Evolutionary conservation across 2,888 invertebrate genomes (phyloP), one percentile per base, ranked within the genome.

Genomic region (Diarsia rubi): DNA sequence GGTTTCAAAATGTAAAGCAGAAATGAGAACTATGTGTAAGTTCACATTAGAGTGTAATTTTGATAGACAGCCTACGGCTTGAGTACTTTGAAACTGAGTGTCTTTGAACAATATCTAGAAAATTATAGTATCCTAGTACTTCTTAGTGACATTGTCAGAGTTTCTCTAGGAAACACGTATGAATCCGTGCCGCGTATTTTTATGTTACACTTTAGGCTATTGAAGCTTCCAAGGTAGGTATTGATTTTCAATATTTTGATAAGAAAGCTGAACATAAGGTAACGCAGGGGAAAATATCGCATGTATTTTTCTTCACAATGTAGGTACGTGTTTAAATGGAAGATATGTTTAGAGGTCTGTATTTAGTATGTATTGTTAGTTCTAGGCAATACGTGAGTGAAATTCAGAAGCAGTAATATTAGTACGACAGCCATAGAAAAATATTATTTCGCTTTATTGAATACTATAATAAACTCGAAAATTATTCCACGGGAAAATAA

Each of bases 161-260:
- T 9, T 67, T 54, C 24, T 44, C 24, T 62, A 57, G 69, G 65
- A 78, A 78, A 74, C 62, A 64, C 63, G 65, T 62, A 42, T 71
- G 66, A 72, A 64, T 68, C 24, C 14, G 42, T 62, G 67, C 65
- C 68, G 49, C 45, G 65, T 79, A 75, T 73, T 83, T 86, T 81
- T 84, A 79, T 77, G 49, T 69, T 45, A 73, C 74, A 63, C 81
- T 75, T 77, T 68, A 59, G 74, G 72, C 70, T 83, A 82, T 81
- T 85, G 75, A 69, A 78, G 75, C 73, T 82, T 74, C 67, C 47
- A 64, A 72, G 68, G 59, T 68, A 59, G 67, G 67, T 79, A 87
- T 87, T 64, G 88, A 84, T 86, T 79, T 84, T 79, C 87, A 81
- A 87, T 87, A 87, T 87, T 81, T 81, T 82, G 84, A 82, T 81